Percentiles rank a stretch among this genome's conserved stretches.
Conservation (phyloP, 2,113 vertebrate genomes). For the Salvelinus fontinalis region DNA sequence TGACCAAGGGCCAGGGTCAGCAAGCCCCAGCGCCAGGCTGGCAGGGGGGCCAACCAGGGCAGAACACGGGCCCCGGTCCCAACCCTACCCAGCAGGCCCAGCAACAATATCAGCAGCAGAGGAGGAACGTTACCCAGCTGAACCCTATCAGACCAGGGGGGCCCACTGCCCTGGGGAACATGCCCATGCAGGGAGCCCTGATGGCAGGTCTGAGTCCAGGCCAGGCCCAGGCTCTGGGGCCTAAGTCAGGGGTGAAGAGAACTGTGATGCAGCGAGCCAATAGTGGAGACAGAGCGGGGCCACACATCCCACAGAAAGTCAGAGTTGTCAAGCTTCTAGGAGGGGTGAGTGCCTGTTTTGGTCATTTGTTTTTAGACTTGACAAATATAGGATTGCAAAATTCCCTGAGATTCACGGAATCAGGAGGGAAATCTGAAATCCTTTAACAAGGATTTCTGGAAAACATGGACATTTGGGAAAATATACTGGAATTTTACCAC, state of each 20-base stretch:
- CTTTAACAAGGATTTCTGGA: too few species aligned
- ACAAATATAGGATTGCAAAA: conserved; percentile 3
- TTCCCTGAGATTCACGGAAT: too few species aligned
- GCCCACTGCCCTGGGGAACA: conserved; percentile 39
- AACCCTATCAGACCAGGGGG: conserved; percentile 36
- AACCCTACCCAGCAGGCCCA: conserved; percentile 52
- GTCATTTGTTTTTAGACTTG: conserved; percentile 1
- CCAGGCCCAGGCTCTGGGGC: conserved; percentile 71
- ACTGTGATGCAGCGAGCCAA: conserved; percentile 93
- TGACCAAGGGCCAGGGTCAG: conserved; percentile 31
- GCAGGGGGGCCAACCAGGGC: conserved; percentile 25
- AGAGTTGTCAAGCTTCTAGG: conserved; percentile 90
- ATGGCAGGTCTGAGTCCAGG: conserved; percentile 57
- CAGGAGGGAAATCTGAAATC: too few species aligned
- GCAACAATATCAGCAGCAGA: conserved; percentile 55
- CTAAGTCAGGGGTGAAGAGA: conserved; percentile 84
- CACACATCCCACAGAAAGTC: conserved; percentile 87
- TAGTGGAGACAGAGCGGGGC: conserved; percentile 73
- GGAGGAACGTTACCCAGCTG: conserved; percentile 48
- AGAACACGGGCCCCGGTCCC: conserved; percentile 17
- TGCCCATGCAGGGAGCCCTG: conserved; percentile 43
- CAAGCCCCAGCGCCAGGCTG: conserved; percentile 38
- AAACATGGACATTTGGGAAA: too few species aligned
- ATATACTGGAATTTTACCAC: too few species aligned
- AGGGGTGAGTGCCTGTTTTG: conserved; percentile 81